Evolutionary conservation across 2,888 invertebrate genomes (phyloP).

Genomic region (Chrysolina haemoptera): DNA sequence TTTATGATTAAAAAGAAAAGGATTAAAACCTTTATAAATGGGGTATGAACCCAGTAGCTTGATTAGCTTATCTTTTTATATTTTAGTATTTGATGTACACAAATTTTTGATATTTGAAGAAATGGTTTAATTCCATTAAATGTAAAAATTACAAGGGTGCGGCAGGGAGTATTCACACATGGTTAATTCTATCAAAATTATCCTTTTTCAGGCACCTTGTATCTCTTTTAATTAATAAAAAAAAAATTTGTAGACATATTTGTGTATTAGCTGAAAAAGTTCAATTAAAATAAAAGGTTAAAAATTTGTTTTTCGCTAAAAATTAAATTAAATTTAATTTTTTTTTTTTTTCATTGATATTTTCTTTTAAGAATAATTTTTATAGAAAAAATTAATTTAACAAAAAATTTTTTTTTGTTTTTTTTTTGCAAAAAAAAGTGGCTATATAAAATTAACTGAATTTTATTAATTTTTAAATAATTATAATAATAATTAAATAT

Average conservation of each 20-base stretch:
- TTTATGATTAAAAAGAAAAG: conserved; percentile 73
- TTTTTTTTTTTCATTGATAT: too few species aligned
- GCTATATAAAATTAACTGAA: not conserved
- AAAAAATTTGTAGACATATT: not conserved
- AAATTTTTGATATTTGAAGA: conserved; percentile 68
- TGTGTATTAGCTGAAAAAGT: too few species aligned
- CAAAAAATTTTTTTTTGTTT: not conserved
- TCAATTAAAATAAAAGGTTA: too few species aligned
- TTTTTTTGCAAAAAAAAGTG: not conserved
- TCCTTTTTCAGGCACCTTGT: conserved; percentile 74
- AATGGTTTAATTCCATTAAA: conserved; percentile 24
- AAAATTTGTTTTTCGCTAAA: too few species aligned
- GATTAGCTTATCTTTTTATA: conserved; percentile 75
- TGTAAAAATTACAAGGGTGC: conserved; percentile 1
- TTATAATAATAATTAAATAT: not conserved
- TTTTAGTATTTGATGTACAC: conserved; percentile 77
- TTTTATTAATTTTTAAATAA: not conserved
- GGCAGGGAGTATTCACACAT: conserved; percentile 22
- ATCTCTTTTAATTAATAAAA: too few species aligned
- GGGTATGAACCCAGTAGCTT: conserved; percentile 72
- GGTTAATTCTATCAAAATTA: conserved; percentile 72
- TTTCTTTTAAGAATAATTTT: too few species aligned
- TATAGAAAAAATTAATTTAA: too few species aligned
- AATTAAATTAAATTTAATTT: too few species aligned
- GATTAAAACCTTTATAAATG: conserved; percentile 64